These are phyloP conservation scores for Pocota personata DNA, from an alignment of 2,888 invertebrate species.

Conservation along the genomic window DNA sequence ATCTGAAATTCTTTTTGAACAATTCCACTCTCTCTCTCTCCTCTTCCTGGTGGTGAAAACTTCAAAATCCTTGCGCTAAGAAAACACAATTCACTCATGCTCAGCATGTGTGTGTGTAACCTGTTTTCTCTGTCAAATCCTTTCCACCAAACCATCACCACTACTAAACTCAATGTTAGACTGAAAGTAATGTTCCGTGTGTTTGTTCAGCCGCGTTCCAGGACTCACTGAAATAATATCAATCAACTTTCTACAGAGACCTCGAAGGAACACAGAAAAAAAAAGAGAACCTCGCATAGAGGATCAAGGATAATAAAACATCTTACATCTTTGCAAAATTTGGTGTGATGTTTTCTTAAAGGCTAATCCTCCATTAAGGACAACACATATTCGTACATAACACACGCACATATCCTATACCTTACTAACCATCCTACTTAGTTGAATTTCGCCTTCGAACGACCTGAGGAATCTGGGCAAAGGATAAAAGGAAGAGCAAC, in stretches of 20 bases:
- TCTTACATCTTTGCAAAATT: slow-evolving; percentile 67
- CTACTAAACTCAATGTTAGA: background rate
- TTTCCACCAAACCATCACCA: slow-evolving; percentile 13
- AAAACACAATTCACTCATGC: slow-evolving; percentile 41
- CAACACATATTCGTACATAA: slow-evolving; percentile 54
- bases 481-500: background rate
- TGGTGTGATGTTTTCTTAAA: slow-evolving; percentile 66
- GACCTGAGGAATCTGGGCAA: slow-evolving; percentile 11
- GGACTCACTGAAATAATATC: slow-evolving; percentile 70
- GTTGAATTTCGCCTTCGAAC: slow-evolving; percentile 20
- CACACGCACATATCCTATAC: background rate
- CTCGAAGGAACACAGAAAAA: slow-evolving; percentile 1
- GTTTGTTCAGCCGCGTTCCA: slow-evolving; percentile 73
- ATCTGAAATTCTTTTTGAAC: slow-evolving; percentile 60
- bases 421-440: slow-evolving; percentile 17
- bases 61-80: slow-evolving; percentile 67
- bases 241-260: slow-evolving; percentile 63
- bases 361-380: slow-evolving; percentile 73
- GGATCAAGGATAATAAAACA: slow-evolving; percentile 73
- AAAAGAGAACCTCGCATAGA: slow-evolving; percentile 7
- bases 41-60: slow-evolving; percentile 29
- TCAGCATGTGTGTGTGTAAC: slow-evolving; percentile 6
- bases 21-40: slow-evolving; percentile 31
- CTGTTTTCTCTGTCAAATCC: slow-evolving; percentile 63
- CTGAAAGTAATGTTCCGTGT: slow-evolving; percentile 43